These are phyloP conservation scores for Xiphophorus hellerii DNA, from an alignment of 2,113 vertebrate genomes.

Conservation along the genomic window DNA sequence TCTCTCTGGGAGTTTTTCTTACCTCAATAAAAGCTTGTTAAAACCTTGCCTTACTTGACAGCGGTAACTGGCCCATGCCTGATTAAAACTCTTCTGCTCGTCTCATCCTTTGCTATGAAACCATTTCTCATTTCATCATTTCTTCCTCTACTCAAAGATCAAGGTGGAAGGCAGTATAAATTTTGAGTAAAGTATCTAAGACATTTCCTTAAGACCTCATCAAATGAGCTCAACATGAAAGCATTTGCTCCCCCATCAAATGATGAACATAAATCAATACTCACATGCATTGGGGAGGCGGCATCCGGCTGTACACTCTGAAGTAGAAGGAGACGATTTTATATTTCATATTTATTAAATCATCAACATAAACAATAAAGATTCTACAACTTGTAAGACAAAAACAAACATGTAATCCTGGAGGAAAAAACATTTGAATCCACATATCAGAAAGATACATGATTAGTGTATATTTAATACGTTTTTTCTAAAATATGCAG, in stretches of 20 bases:
- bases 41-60: background rate
- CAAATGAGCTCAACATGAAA: background rate
- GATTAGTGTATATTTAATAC: background rate
- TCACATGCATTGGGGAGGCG: conserved; percentile 92
- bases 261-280: conserved; percentile 50
- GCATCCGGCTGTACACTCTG: conserved; percentile 92
- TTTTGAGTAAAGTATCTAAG: background rate
- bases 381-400: background rate
- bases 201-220: background rate
- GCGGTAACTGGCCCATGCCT: background rate
- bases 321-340: conserved; percentile 27
- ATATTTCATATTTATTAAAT: background rate
- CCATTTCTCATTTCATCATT: background rate
- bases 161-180: background rate
- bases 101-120: background rate
- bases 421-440: background rate
- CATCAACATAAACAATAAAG: background rate
- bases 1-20: background rate
- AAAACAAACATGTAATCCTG: background rate
- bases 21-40: background rate
- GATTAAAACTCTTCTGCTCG: background rate
- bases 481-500: background rate
- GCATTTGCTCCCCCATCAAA: background rate
- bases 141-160: background rate
- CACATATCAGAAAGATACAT: background rate